These are phyloP conservation scores for Chrysocyon brachyurus DNA, from an alignment of 2,797 vertebrate species.

Conservation along the genomic window DNA sequence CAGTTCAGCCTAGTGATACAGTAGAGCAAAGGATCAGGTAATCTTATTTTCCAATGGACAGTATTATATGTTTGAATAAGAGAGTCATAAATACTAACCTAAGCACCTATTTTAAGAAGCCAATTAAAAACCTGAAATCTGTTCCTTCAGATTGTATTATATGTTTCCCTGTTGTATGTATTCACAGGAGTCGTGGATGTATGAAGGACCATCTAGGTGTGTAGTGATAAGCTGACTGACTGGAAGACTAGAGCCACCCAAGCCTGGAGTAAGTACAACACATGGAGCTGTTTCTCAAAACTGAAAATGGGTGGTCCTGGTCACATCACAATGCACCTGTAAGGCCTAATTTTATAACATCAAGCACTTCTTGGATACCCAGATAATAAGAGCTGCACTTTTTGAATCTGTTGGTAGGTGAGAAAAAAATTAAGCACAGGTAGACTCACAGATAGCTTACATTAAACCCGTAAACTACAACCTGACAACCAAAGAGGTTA, in stretches of 20 bases:
- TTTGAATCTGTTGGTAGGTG: background rate
- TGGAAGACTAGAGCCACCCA: background rate
- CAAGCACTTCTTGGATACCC: background rate
- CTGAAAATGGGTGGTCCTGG: background rate
- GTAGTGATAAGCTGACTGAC: background rate
- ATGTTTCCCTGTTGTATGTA: too few relatives aligned
- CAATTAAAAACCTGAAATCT: background rate
- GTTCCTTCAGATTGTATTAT: background rate
- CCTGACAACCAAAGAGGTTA: accelerated
- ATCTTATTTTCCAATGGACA: background rate
- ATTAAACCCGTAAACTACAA: background rate
- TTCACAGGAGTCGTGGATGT: accelerated
- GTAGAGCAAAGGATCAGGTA: background rate
- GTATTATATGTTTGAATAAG: background rate
- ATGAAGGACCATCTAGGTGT: background rate
- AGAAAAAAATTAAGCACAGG: background rate
- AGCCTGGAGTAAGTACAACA: too few relatives aligned
- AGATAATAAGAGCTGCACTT: background rate
- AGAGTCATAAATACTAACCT: background rate
- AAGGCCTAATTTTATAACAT: background rate
- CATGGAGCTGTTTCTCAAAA: background rate
- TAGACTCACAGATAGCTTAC: background rate
- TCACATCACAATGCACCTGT: background rate
- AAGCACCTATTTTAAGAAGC: background rate
- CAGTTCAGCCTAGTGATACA: background rate